Conservation (phyloP, 1,140 invertebrate species). For the Cardiocondyla obscurior region DNA sequence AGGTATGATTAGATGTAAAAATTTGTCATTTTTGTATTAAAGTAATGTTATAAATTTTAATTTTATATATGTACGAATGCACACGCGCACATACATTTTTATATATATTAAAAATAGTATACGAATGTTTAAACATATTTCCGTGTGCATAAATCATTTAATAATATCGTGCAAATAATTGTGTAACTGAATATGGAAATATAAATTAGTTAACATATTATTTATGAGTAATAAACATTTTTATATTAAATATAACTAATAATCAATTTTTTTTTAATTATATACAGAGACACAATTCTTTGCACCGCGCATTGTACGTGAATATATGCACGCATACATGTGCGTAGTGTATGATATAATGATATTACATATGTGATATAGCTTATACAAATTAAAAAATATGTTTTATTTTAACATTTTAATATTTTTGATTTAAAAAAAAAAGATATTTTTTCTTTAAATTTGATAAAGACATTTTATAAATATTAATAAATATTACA, state of each 20-base stretch:
- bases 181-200: not conserved
- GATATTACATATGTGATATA: not conserved
- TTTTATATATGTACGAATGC: too few relatives aligned
- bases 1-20: not conserved
- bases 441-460: not conserved
- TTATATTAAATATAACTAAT: not conserved
- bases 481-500: slow-evolving; percentile 7
- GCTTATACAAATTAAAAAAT: not conserved
- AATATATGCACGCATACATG: not conserved
- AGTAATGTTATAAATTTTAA: not conserved
- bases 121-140: too few relatives aligned
- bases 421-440: not conserved
- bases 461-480: not conserved
- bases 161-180: too few relatives aligned
- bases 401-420: not conserved
- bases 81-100: too few relatives aligned
- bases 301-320: not conserved
- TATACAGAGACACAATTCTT: not conserved
- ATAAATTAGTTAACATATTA: too few relatives aligned
- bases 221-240: too few relatives aligned
- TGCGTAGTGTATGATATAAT: too few relatives aligned
- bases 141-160: too few relatives aligned
- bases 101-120: not conserved
- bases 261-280: not conserved
- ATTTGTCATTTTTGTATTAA: not conserved